These are phyloP conservation scores for Tipula vernalis DNA, from an alignment of 2,888 invertebrate species.

Conservation along the genomic window DNA sequence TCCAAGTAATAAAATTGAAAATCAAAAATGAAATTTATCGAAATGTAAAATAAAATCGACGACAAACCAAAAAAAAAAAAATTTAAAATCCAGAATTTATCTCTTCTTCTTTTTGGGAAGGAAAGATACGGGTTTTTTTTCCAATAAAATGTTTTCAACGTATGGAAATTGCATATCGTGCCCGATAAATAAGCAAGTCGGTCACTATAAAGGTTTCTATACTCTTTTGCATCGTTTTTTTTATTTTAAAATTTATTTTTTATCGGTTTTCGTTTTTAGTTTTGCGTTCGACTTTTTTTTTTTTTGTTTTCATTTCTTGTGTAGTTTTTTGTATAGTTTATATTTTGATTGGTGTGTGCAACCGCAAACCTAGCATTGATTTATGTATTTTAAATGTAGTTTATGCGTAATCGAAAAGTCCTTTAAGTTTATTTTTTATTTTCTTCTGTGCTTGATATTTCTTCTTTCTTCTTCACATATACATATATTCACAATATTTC, in stretches of 20 bases:
- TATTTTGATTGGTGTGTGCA: constrained; percentile 4
- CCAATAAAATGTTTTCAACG: not conserved
- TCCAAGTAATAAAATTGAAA: not conserved
- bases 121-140: not conserved
- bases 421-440: not conserved
- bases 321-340: not conserved
- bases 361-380: constrained; percentile 4
- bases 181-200: constrained; percentile 4
- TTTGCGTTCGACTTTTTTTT: not conserved
- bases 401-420: constrained; percentile 4
- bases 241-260: not conserved
- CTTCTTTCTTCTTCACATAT: not conserved
- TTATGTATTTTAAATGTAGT: constrained; percentile 4
- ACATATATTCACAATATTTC: not conserved
- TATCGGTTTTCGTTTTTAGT: not conserved
- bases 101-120: not conserved
- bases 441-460: not conserved
- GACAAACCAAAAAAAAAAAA: not conserved
- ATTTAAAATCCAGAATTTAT: not conserved
- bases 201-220: not conserved
- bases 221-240: constrained; percentile 4
- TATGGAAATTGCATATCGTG: constrained; percentile 4
- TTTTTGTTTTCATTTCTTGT: not conserved
- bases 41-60: not conserved
- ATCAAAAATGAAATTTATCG: not conserved